These are phyloP conservation scores for Nerophis ophidion DNA, from an alignment of 2,113 vertebrate genomes.

Conservation along the genomic window DNA sequence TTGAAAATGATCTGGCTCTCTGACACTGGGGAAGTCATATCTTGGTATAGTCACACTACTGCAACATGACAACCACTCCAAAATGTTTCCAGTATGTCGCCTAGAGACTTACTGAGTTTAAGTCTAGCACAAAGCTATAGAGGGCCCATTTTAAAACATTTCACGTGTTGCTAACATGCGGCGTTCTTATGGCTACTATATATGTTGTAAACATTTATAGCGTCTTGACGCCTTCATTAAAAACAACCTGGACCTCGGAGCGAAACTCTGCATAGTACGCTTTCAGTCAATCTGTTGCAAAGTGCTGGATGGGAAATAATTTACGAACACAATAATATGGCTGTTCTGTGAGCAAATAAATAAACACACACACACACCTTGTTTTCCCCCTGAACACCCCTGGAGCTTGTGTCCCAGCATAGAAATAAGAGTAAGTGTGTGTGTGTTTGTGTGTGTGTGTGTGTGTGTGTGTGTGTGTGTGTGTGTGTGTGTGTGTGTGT, in stretches of 20 bases:
- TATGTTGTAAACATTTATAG: not conserved
- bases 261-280: not conserved
- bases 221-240: not conserved
- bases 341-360: slow-evolving; percentile 8
- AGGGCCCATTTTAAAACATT: too few relatives aligned
- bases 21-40: too few relatives aligned
- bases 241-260: not conserved
- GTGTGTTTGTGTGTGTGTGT: slow-evolving; percentile 14
- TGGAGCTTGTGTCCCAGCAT: slow-evolving; percentile 31
- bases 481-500: slow-evolving; percentile 14
- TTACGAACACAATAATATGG: not conserved
- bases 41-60: too few relatives aligned
- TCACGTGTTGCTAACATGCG: too few relatives aligned
- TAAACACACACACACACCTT: slow-evolving; percentile 32
- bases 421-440: slow-evolving; percentile 15
- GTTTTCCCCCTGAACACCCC: slow-evolving; percentile 32
- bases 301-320: not conserved
- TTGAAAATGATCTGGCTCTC: too few relatives aligned
- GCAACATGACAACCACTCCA: too few relatives aligned
- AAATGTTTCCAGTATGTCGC: too few relatives aligned
- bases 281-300: not conserved
- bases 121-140: too few relatives aligned
- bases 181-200: too few relatives aligned
- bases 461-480: slow-evolving; percentile 15
- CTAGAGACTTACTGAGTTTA: too few relatives aligned